These are phyloP conservation scores for Noctilio leporinus DNA, from an alignment of 2,113 vertebrate species.

Conservation along the genomic window DNA sequence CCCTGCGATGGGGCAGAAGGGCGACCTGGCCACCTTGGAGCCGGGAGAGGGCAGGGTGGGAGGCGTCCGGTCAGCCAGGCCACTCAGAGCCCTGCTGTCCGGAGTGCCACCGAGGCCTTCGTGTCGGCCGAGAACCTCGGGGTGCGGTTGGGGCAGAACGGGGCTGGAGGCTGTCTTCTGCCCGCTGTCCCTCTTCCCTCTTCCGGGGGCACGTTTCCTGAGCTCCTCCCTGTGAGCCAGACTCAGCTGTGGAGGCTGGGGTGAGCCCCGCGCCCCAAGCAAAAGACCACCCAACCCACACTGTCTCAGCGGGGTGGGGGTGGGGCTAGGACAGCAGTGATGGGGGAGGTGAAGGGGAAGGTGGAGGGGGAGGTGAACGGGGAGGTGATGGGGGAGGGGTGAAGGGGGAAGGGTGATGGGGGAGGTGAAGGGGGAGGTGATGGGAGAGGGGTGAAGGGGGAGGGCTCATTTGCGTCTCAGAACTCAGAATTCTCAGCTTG, in stretches of 20 bases:
- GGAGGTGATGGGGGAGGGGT: no score
- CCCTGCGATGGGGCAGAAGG: not conserved
- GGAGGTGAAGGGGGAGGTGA: no score
- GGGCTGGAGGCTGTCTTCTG: no score
- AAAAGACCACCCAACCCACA: no score
- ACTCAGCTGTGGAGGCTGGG: no score
- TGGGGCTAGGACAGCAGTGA: no score
- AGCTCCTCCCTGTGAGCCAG: not conserved
- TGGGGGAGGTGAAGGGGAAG: not conserved
- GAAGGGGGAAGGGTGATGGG: not conserved
- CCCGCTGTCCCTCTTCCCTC: not conserved
- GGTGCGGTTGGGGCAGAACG: accelerated
- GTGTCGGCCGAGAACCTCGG: not conserved
- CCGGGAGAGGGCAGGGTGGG: not conserved
- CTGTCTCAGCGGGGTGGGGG: not conserved
- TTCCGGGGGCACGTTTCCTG: not conserved
- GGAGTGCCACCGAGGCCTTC: accelerated
- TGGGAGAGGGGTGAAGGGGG: not conserved
- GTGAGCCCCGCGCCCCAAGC: not conserved
- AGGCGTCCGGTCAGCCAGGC: not conserved
- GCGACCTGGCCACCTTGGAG: not conserved
- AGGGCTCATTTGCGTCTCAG: accelerated
- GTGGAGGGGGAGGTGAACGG: not conserved
- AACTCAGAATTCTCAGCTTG: not conserved
- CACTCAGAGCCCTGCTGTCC: accelerated